Conservation (phyloP, 2,113 vertebrate genomes). For the Syngnathoides biaculeatus region DNA sequence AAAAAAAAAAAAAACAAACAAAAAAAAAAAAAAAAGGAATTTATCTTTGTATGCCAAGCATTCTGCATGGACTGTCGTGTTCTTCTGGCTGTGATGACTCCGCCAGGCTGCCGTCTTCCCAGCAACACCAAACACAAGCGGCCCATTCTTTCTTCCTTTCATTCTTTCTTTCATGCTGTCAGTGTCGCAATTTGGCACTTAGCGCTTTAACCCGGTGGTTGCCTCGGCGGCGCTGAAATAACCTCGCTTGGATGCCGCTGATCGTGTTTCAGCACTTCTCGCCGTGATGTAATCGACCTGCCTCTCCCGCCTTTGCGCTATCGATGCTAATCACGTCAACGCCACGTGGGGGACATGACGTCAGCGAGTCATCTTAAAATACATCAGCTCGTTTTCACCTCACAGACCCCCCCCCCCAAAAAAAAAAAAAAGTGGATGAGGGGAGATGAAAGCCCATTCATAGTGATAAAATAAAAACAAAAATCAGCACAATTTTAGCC, state of each 20-base stretch:
- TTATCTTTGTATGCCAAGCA: constrained; percentile 47
- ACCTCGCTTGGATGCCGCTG: neutral
- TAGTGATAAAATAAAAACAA: neutral
- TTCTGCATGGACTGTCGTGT: constrained; percentile 56
- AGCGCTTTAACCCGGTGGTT: constrained; percentile 32
- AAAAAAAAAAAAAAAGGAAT: constrained; percentile 28
- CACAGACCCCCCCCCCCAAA: constrained; percentile 8
- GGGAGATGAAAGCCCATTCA: neutral
- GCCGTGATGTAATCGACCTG: constrained; percentile 35
- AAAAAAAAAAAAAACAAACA: constrained; percentile 40
- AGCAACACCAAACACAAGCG: constrained; percentile 30
- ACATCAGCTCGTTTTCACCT: constrained; percentile 42
- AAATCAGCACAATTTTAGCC: neutral
- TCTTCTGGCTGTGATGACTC: constrained; percentile 36
- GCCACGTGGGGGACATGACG: constrained; percentile 46
- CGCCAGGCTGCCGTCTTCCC: constrained; percentile 43
- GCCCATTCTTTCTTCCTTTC: constrained; percentile 7
- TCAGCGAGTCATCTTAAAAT: constrained; percentile 46
- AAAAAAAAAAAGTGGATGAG: constrained; percentile 13
- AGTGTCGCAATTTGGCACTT: constrained; percentile 7
- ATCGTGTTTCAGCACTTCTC: constrained; percentile 7
- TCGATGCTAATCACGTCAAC: constrained; percentile 19
- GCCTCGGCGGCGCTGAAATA: constrained; percentile 12
- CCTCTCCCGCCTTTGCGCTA: constrained; percentile 9
- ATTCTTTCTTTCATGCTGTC: constrained; percentile 36